Conservation (phyloP, 2,888 invertebrate species). For the Ochropleura leucogaster region DNA sequence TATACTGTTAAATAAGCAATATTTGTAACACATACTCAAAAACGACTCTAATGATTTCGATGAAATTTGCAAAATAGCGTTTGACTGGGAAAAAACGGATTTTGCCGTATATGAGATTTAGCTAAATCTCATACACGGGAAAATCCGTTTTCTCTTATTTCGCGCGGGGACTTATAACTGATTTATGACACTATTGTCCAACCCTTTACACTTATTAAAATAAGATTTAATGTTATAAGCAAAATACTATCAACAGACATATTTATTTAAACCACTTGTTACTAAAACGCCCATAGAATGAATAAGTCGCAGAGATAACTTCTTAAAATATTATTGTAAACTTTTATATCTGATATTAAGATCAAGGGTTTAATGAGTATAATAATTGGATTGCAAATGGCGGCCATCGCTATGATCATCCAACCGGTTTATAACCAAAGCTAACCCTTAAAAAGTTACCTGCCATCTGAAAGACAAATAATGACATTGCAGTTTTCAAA, state of each 20-base stretch:
- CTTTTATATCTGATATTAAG: slow-evolving; percentile 77
- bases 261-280: slow-evolving; percentile 35
- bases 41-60: no score
- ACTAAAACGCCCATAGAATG: slow-evolving; percentile 45
- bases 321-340: slow-evolving; percentile 51
- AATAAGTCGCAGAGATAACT: slow-evolving; percentile 50
- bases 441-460: slow-evolving; percentile 35
- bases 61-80: no score
- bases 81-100: no score
- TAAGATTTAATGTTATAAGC: slow-evolving; percentile 19
- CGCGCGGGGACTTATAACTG: no score
- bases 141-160: no score
- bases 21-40: no score
- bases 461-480: slow-evolving; percentile 48
- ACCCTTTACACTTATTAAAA: neutral
- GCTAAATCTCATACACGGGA: no score
- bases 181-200: neutral
- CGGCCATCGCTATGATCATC: slow-evolving; percentile 46
- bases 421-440: slow-evolving; percentile 54
- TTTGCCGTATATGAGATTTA: no score
- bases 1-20: no score
- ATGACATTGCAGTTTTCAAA: slow-evolving; percentile 36
- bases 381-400: slow-evolving; percentile 85
- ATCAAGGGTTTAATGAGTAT: slow-evolving; percentile 85
- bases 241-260: slow-evolving; percentile 21